Conservation (phyloP, 2,888 invertebrate species). For the Caradrina clavipalpis region DNA sequence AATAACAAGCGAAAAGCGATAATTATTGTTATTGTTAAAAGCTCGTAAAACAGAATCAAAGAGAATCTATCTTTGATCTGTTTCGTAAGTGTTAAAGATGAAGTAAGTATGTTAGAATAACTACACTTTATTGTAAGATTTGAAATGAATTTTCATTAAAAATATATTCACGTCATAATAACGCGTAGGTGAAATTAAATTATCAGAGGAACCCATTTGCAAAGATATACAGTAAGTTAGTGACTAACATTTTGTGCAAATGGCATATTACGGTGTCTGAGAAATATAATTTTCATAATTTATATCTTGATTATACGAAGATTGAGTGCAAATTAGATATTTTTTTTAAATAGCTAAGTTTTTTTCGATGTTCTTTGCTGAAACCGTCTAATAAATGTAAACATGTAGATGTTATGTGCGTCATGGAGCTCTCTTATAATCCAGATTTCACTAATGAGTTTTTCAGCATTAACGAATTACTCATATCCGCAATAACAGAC, state of each 20-base stretch:
- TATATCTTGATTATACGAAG: slow-evolving; percentile 56
- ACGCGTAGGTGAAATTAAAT: slow-evolving; percentile 48
- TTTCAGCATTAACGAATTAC: slow-evolving; percentile 41
- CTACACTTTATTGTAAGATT: slow-evolving; percentile 43
- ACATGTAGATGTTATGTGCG: slow-evolving; percentile 40
- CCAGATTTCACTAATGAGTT: slow-evolving; percentile 52
- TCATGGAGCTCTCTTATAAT: slow-evolving; percentile 35
- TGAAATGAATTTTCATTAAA: slow-evolving; percentile 30
- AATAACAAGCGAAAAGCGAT: slow-evolving; percentile 56
- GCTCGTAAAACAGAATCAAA: slow-evolving; percentile 64
- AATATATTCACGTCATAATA: slow-evolving; percentile 27
- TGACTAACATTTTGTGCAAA: slow-evolving; percentile 48
- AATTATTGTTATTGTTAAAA: slow-evolving; percentile 64
- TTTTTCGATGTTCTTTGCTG: slow-evolving; percentile 24
- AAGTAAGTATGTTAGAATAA: slow-evolving; percentile 61
- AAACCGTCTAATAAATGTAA: slow-evolving; percentile 29
- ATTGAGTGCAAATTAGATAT: slow-evolving; percentile 54
- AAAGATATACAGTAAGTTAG: slow-evolving; percentile 45
- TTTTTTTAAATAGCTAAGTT: slow-evolving; percentile 3
- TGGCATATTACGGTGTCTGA: slow-evolving; percentile 40
- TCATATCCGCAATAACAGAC: slow-evolving; percentile 36
- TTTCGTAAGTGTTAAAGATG: slow-evolving; percentile 63
- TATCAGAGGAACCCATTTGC: slow-evolving; percentile 35
- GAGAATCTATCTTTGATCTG: slow-evolving; percentile 65
- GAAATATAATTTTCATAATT: slow-evolving; percentile 53